Evolutionary conservation across 2,113 vertebrate species (phyloP).

Genomic region (Peucedramus taeniatus): DNA sequence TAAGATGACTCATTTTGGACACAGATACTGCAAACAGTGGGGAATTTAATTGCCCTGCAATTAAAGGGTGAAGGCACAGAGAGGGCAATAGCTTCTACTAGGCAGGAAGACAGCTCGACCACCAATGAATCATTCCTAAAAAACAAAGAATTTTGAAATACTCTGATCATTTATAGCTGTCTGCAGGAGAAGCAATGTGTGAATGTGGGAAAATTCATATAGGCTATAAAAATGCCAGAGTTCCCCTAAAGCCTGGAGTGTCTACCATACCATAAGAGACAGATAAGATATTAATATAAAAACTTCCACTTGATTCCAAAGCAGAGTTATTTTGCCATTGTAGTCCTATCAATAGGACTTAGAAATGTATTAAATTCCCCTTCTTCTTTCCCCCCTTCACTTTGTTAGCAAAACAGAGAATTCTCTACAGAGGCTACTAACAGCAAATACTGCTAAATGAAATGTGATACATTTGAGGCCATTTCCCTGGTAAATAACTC

Average conservation of each 20-base stretch:
- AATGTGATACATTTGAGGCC: neutral
- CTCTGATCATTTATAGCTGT: neutral
- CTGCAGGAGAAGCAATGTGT: neutral
- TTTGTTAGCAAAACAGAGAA: neutral
- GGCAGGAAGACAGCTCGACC: neutral
- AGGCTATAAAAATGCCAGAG: neutral
- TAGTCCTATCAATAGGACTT: neutral
- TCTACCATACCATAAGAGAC: neutral
- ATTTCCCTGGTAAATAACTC: neutral
- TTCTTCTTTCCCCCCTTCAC: accelerated
- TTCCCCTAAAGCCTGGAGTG: neutral
- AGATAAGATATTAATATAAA: neutral
- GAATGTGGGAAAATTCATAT: neutral
- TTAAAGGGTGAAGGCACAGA: neutral
- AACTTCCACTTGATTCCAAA: neutral
- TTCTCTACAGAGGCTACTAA: neutral
- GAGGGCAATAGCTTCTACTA: neutral
- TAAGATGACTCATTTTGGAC: neutral
- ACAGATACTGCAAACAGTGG: neutral
- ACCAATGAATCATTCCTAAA: neutral
- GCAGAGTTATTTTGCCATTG: neutral
- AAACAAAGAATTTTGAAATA: neutral
- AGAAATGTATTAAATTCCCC: neutral
- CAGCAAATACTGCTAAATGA: neutral
- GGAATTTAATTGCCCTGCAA: conserved; percentile 30